Base-by-base conservation (phyloP, 1,140 invertebrate genomes). In the Drosophila pachea region DNA sequence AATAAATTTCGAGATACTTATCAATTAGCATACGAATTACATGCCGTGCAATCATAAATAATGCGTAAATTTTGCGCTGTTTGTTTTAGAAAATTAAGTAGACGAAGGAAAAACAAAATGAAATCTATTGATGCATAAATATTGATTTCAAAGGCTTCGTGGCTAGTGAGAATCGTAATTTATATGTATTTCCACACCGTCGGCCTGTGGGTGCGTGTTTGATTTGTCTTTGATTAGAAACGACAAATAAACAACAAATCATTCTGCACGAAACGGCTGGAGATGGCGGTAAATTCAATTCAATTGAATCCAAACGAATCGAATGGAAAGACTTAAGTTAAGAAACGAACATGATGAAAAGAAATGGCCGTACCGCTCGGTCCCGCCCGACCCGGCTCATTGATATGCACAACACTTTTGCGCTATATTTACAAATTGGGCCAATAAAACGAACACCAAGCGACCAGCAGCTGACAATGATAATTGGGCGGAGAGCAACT, bases 21-120 rank as follows among this genome's bases (percentile, higher is more conserved):
- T 87, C 84, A 86, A 87, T 87, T 87, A 87, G 78, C 78, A 87
- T 87, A 87, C 84, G 84, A 84, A 83, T 87, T 87, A 87, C 84
- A 87, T 87, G 84, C 76, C 79, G 87, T 87, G 79, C 76, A 87
- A 87, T 87, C 79, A 87, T 87, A 87, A 87, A 87, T 87, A 87
- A 87, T 87, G 84, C 84, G 84, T 87, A 74, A 74, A 73, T 71
- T 76, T 73, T 76, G 53, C 62, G 70, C 49, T 67, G 67, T 74
- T 62, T 67, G 55, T 64, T 63, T 60, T 56, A 62, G 48, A 59
- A 65, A 64, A 73, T 47, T 22, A 50, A 81, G 73, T 22, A 22
- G 22, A 22, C 22, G 22, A 78, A 62, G 50, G 59, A 66, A 59
- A 74, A 32, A 45, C 54, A 49, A 65, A 60, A 29, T 47, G 47